Conservation (phyloP, 1,140 invertebrate genomes). For the Trypoxylus dichotomus region DNA sequence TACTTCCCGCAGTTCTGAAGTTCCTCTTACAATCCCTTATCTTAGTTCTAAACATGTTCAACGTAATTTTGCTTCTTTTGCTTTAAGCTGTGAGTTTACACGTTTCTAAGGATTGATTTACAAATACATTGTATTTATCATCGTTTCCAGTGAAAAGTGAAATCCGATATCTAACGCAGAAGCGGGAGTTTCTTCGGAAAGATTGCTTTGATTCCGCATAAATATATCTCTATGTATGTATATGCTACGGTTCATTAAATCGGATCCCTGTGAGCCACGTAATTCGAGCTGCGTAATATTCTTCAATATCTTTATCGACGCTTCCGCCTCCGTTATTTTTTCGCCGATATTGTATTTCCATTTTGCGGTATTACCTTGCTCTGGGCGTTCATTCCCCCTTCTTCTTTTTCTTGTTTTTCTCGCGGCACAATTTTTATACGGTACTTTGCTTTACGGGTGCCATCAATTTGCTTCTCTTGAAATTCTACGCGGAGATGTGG, state of each 20-base stretch:
- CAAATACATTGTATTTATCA: background rate
- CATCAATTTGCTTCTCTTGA: background rate
- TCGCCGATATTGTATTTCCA: background rate
- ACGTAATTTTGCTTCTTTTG: no score
- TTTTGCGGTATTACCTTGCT: background rate
- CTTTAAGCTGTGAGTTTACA: no score
- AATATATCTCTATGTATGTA: no score
- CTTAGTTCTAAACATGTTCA: no score
- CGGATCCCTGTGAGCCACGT: background rate
- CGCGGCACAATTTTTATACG: background rate
- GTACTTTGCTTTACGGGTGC: background rate
- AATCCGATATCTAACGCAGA: background rate
- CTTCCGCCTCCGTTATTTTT: background rate
- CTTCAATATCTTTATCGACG: background rate
- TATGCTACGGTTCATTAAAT: background rate
- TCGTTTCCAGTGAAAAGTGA: background rate
- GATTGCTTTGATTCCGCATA: conserved; percentile 1
- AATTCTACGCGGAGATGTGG: background rate
- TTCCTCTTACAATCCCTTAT: no score
- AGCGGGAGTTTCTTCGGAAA: background rate
- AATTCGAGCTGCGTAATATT: background rate
- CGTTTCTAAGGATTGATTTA: no score
- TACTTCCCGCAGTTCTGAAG: no score
- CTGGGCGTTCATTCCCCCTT: background rate
- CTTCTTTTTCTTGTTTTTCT: background rate